These are phyloP conservation scores for Tenthredo distinguenda DNA, from an alignment of 2,888 invertebrate species.

Conservation along the genomic window DNA sequence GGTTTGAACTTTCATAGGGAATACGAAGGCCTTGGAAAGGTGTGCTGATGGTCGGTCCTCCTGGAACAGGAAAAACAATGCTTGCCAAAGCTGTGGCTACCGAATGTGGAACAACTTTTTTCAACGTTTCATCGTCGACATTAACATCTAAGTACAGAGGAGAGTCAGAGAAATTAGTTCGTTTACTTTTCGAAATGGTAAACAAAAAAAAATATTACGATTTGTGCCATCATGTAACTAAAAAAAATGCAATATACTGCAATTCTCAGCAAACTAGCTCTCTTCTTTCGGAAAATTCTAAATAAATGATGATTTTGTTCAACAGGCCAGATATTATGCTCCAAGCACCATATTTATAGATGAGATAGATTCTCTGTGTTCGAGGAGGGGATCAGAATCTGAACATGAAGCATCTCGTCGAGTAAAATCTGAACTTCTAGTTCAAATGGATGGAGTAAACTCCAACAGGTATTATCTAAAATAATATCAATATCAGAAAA, in stretches of 20 bases:
- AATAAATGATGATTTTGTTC: slow-evolving; percentile 59
- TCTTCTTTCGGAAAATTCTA: slow-evolving; percentile 41
- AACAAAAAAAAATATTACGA: slow-evolving; percentile 58
- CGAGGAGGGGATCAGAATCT: slow-evolving; percentile 95
- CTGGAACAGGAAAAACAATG: slow-evolving; percentile 97
- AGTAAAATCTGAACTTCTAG: slow-evolving; percentile 97
- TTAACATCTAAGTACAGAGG: slow-evolving; percentile 99
- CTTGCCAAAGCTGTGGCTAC: slow-evolving; percentile 98
- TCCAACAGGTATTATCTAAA: slow-evolving; percentile 83
- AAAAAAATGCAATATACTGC: background rate
- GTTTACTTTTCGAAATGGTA: slow-evolving; percentile 98
- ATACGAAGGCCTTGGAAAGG: slow-evolving; percentile 98
- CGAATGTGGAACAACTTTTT: slow-evolving; percentile 98
- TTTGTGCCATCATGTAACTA: background rate
- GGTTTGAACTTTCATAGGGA: slow-evolving; percentile 80
- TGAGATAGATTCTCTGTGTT: slow-evolving; percentile 98
- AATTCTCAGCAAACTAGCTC: slow-evolving; percentile 6
- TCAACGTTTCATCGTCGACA: slow-evolving; percentile 97
- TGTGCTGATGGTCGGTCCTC: slow-evolving; percentile 96
- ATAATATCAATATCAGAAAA: slow-evolving; percentile 74
- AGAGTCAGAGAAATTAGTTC: slow-evolving; percentile 99
- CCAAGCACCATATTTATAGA: slow-evolving; percentile 99
- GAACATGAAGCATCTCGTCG: slow-evolving; percentile 98
- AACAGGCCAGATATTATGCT: slow-evolving; percentile 96
- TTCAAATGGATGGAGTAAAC: slow-evolving; percentile 99